A percentile compares a stretch with the other conserved stretches of the same genome.
These are phyloP conservation scores for Metallyticus violacea DNA, from an alignment of 2,888 invertebrate genomes.

Conservation along the genomic window DNA sequence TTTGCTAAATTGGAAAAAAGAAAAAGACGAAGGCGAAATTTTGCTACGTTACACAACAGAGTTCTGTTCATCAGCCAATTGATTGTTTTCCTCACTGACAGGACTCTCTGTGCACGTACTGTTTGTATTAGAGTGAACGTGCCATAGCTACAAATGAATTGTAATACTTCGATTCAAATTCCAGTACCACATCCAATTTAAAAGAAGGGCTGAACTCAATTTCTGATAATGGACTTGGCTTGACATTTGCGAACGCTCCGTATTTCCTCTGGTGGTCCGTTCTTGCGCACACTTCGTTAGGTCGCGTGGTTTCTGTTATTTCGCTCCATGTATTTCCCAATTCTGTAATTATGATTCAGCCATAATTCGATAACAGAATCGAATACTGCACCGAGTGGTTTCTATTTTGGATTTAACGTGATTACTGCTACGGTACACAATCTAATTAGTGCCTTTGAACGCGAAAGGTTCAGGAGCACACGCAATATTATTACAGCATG, in stretches of 20 bases:
- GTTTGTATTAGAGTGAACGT: background rate
- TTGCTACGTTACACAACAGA: too few relatives aligned
- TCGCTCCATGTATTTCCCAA: background rate
- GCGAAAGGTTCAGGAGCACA: background rate
- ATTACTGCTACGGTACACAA: background rate
- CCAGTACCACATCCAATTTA: background rate
- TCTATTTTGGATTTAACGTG: background rate
- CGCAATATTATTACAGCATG: background rate
- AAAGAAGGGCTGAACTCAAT: background rate
- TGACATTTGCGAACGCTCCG: background rate
- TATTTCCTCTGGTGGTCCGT: background rate
- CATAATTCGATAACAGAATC: background rate
- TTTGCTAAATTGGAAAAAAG: too few relatives aligned
- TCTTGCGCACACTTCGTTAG: background rate
- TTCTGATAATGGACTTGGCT: background rate
- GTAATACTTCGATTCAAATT: background rate
- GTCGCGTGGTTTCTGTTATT: background rate
- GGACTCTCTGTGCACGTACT: too few relatives aligned
- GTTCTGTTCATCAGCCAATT: too few relatives aligned
- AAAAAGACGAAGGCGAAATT: too few relatives aligned
- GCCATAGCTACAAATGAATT: background rate
- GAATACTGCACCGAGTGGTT: background rate
- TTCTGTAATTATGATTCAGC: background rate
- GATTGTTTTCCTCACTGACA: too few relatives aligned
- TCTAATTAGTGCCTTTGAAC: background rate